phyloP scores from a whole-genome alignment of 1,140 invertebrate species.

The Potamilus streckersoni region DNA sequence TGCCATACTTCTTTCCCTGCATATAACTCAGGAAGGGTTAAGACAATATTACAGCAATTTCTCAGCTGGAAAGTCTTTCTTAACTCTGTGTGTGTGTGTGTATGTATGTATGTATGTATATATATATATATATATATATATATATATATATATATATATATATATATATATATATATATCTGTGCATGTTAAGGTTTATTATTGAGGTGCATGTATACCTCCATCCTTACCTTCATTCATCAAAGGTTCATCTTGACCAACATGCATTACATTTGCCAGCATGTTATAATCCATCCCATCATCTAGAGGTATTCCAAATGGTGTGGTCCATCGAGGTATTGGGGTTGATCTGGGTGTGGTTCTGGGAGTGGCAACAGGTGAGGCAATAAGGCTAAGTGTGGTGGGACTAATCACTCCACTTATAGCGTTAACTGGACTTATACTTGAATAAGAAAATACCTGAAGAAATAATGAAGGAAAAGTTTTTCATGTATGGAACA shows the following conservation, averaged over 20 bases:
- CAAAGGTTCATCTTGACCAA: conserved; percentile 58
- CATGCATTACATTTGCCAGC: conserved; percentile 79
- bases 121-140: no score
- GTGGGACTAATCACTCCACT: conserved; percentile 90
- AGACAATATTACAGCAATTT: neutral
- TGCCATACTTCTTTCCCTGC: neutral
- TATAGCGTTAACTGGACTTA: conserved; percentile 77
- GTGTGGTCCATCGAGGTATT: conserved; percentile 86
- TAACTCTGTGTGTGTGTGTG: no score
- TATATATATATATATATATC: neutral
- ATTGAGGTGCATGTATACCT: neutral
- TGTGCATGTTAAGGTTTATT: neutral
- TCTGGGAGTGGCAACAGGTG: conserved; percentile 80
- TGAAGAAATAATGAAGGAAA: conserved; percentile 66
- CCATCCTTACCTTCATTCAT: conserved; percentile 50
- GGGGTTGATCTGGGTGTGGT: conserved; percentile 74
- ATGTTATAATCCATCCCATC: conserved; percentile 90
- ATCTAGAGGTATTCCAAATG: conserved; percentile 85
- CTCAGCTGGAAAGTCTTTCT: neutral
- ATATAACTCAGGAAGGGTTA: neutral
- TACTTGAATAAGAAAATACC: conserved; percentile 90
- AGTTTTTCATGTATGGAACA: no score
- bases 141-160: no score
- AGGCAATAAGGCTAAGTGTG: conserved; percentile 88
- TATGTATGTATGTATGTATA: no score